Percentiles rank a stretch among this genome's conserved stretches.
phyloP scores from a whole-genome alignment of 2,113 vertebrate genomes.

The Dunckerocampus dactyliophorus region DNA sequence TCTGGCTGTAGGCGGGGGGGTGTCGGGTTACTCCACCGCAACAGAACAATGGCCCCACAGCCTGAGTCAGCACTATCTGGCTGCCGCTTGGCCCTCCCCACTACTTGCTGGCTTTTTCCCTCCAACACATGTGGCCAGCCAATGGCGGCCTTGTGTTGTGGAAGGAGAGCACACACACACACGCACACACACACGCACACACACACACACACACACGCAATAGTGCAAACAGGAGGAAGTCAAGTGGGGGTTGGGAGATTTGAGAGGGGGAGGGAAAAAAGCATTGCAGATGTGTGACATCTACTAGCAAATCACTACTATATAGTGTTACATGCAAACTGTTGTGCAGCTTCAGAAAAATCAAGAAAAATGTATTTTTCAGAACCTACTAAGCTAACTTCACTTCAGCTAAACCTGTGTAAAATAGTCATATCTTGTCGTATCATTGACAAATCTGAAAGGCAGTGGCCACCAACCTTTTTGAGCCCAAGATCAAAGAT shows the following conservation, averaged over 20 bases:
- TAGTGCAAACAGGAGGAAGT: conserved; percentile 41
- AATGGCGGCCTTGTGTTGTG: conserved; percentile 49
- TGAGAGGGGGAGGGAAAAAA: conserved; percentile 8
- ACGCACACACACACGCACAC: conserved; percentile 11
- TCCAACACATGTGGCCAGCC: conserved; percentile 54
- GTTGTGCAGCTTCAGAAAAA: too few relatives aligned
- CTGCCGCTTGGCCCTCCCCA: conserved; percentile 31
- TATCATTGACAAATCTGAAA: too few relatives aligned
- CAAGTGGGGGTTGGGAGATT: conserved; percentile 57
- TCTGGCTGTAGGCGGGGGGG: conserved; percentile 53
- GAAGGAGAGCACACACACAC: conserved; percentile 44
- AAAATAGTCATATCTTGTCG: too few relatives aligned
- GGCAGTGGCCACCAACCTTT: too few relatives aligned
- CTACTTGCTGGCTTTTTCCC: conserved; percentile 51
- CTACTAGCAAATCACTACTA: not conserved
- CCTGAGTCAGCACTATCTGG: conserved; percentile 69
- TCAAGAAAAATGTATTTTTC: too few relatives aligned
- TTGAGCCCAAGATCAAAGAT: too few relatives aligned
- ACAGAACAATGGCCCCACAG: conserved; percentile 63
- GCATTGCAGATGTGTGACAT: conserved; percentile 49
- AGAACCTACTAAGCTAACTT: too few relatives aligned
- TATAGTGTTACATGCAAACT: not conserved
- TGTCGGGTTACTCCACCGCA: conserved; percentile 55
- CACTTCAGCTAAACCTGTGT: too few relatives aligned
- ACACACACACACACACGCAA: too few relatives aligned